Conservation (phyloP, 2,113 vertebrate species). For the Dipodomys merriami region DNA sequence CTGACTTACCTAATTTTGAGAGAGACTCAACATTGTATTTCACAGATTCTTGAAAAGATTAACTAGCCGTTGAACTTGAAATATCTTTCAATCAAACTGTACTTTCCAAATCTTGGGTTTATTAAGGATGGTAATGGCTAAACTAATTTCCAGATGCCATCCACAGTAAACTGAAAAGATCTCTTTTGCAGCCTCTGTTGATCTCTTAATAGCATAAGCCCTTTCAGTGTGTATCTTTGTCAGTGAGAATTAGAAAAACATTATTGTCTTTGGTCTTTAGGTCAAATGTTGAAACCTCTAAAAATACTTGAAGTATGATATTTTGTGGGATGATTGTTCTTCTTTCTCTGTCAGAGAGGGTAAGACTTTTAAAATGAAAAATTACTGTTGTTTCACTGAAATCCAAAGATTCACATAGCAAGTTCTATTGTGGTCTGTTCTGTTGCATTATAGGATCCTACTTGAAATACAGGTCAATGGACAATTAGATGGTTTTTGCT, state of each 20-base stretch:
- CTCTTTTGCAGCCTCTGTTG: neutral
- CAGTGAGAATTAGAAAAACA: neutral
- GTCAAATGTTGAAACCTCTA: neutral
- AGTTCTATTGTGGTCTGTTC: neutral
- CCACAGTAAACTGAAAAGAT: neutral
- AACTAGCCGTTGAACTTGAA: too few relatives aligned
- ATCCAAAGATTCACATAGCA: neutral
- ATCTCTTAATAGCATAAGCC: neutral
- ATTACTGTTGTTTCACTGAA: neutral
- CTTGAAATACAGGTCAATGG: neutral
- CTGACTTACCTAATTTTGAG: neutral
- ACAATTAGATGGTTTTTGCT: slow-evolving; percentile 16
- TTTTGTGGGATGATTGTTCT: neutral
- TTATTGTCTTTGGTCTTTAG: neutral
- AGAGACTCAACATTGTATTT: neutral
- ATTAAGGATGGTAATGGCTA: accelerated
- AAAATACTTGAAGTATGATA: neutral
- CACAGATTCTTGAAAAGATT: neutral
- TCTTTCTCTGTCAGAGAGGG: neutral
- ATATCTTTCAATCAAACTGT: neutral
- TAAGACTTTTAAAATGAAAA: neutral
- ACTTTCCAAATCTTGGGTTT: neutral
- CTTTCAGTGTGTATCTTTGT: neutral
- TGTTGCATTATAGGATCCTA: neutral
- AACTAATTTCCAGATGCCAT: neutral